A percentile compares a stretch with the other conserved stretches of the same genome.
Evolutionary conservation across 2,888 invertebrate genomes (phyloP).

Genomic region (Miltochrista miniata): DNA sequence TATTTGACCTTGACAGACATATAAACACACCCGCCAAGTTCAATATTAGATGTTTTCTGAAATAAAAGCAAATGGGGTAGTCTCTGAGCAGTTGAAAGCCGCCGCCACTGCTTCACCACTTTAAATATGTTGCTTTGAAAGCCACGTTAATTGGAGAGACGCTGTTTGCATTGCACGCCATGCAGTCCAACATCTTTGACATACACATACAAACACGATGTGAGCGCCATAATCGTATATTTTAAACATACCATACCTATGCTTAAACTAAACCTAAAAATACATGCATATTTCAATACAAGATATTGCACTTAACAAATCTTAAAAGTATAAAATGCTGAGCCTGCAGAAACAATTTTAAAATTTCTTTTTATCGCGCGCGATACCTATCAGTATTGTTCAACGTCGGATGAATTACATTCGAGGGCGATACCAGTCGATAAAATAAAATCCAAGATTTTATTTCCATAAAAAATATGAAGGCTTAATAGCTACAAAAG

Average conservation of each 20-base stretch:
- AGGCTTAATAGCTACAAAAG: conserved; percentile 74
- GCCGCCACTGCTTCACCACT: conserved; percentile 58
- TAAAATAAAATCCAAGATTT: conserved; percentile 71
- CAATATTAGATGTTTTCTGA: conserved; percentile 57
- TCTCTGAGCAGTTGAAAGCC: conserved; percentile 58
- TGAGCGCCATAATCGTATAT: conserved; percentile 11
- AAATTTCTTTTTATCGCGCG: conserved; percentile 65
- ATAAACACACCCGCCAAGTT: conserved; percentile 28
- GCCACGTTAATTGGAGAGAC: conserved; percentile 71
- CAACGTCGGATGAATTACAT: conserved; percentile 72
- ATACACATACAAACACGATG: conserved; percentile 24
- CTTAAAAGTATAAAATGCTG: conserved; percentile 49
- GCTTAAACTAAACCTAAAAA: conserved; percentile 17
- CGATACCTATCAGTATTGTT: conserved; percentile 77
- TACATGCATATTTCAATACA: conserved; percentile 50
- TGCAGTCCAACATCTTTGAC: conserved; percentile 35
- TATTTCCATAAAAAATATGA: conserved; percentile 60
- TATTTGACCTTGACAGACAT: conserved; percentile 32
- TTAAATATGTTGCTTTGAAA: conserved; percentile 60
- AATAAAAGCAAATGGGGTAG: conserved; percentile 58
- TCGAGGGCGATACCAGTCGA: conserved; percentile 59
- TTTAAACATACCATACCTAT: conserved; percentile 9
- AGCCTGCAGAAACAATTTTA: conserved; percentile 57
- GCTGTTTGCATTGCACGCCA: conserved; percentile 54
- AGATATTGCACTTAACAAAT: neutral